Conservation (phyloP, 2,888 invertebrate species). For the Drosophila eohydei region DNA sequence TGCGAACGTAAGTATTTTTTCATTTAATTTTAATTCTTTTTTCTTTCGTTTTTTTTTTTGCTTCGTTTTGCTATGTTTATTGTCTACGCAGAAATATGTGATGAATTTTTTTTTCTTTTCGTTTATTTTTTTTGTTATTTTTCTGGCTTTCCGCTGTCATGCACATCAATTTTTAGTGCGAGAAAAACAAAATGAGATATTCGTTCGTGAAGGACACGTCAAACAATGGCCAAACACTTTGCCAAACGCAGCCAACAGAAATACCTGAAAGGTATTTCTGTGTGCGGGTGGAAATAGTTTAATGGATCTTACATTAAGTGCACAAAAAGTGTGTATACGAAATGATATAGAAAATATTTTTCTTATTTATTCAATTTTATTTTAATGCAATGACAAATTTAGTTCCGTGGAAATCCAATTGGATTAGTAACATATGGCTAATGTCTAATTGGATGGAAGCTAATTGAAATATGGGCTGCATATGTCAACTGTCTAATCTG, state of each 20-base stretch:
- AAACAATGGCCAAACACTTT: conserved; percentile 55
- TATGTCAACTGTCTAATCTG: not conserved
- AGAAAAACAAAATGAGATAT: conserved; percentile 54
- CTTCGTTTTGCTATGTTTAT: conserved; percentile 63
- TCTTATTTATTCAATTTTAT: not conserved
- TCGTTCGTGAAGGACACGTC: conserved; percentile 75
- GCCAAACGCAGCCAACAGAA: conserved; percentile 39
- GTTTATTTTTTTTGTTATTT: conserved; percentile 15
- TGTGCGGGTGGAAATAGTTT: conserved; percentile 47
- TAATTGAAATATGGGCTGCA: not conserved
- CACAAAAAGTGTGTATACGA: not conserved
- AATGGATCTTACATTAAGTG: conserved; percentile 9
- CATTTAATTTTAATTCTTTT: conserved; percentile 63
- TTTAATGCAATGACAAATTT: not conserved
- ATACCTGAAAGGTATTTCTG: conserved; percentile 44
- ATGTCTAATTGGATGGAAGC: not conserved
- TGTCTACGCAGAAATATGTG: conserved; percentile 69
- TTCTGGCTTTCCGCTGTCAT: conserved; percentile 62
- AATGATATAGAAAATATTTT: not conserved
- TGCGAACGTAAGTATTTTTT: conserved; percentile 68
- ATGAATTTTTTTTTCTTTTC: conserved; percentile 44
- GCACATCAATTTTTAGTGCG: conserved; percentile 62
- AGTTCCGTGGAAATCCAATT: not conserved
- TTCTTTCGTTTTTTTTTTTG: conserved; percentile 23
- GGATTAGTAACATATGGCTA: not conserved